These are phyloP conservation scores for Fistularia tabacaria DNA, from an alignment of 2,797 vertebrate species.

Conservation along the genomic window DNA sequence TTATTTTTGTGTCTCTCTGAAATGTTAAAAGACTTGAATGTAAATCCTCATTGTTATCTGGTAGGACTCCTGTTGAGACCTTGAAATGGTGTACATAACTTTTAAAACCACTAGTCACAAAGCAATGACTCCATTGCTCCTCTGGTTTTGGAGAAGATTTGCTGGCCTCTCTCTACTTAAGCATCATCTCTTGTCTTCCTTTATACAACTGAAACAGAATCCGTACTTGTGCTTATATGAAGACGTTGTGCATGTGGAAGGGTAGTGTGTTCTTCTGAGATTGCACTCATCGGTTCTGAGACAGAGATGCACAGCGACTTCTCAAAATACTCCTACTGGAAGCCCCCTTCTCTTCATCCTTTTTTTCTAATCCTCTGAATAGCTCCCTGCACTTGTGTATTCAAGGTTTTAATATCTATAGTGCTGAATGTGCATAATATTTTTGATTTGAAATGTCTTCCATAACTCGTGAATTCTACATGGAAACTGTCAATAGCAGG, in stretches of 20 bases:
- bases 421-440: constrained; percentile 26
- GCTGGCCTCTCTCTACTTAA: no score
- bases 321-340: constrained; percentile 66
- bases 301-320: constrained; percentile 61
- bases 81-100: no score
- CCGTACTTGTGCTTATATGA: neutral
- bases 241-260: constrained; percentile 14
- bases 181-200: neutral
- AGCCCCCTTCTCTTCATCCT: constrained; percentile 30
- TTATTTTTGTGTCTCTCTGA: no score
- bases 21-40: no score
- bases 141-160: no score
- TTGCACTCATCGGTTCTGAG: constrained; percentile 50
- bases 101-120: no score
- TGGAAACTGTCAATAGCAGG: constrained; percentile 23
- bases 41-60: no score
- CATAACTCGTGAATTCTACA: constrained; percentile 29
- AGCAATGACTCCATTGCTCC: no score
- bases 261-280: constrained; percentile 39
- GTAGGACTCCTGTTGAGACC: no score
- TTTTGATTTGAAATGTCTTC: constrained; percentile 19
- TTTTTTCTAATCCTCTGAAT: constrained; percentile 9
- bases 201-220: neutral
- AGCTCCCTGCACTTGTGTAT: constrained; percentile 4
- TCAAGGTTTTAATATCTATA: constrained; percentile 12